Conservation (phyloP, 1,140 invertebrate genomes). For the Platyscapa corneri region DNA sequence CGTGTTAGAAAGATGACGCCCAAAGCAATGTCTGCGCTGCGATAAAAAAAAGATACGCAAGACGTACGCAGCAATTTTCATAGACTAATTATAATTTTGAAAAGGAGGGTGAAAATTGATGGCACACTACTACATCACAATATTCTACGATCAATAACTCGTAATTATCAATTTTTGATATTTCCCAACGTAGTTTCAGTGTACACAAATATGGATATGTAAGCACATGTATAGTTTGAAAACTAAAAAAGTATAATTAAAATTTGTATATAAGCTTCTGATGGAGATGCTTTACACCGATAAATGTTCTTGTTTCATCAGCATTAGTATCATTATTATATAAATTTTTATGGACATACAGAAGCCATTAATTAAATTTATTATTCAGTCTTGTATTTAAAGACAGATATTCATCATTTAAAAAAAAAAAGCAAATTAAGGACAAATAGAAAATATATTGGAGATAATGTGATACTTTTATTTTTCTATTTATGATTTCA, state of each 20-base stretch:
- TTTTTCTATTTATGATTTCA: slow-evolving; percentile 8
- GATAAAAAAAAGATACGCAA: slow-evolving; percentile 10
- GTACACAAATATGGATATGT: neutral
- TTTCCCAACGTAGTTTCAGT: neutral
- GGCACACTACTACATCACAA: neutral
- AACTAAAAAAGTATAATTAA: neutral
- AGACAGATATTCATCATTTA: neutral
- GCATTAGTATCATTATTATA: neutral
- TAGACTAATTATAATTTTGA: neutral
- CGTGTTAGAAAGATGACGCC: slow-evolving; percentile 87
- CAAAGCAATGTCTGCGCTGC: slow-evolving; percentile 47
- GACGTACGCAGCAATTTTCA: neutral
- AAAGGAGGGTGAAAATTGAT: neutral
- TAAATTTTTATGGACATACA: neutral
- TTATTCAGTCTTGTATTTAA: neutral
- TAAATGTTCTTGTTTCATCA: slow-evolving; percentile 10
- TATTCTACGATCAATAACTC: too few relatives aligned
- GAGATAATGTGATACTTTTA: slow-evolving; percentile 1
- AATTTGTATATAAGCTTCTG: slow-evolving; percentile 1
- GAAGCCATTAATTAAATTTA: neutral
- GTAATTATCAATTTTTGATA: neutral
- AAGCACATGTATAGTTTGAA: slow-evolving; percentile 8
- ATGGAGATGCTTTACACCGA: neutral
- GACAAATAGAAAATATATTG: neutral
- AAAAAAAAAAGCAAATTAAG: neutral